Conservation (phyloP, 2,797 vertebrate genomes). For the Notolabrus celidotus region DNA sequence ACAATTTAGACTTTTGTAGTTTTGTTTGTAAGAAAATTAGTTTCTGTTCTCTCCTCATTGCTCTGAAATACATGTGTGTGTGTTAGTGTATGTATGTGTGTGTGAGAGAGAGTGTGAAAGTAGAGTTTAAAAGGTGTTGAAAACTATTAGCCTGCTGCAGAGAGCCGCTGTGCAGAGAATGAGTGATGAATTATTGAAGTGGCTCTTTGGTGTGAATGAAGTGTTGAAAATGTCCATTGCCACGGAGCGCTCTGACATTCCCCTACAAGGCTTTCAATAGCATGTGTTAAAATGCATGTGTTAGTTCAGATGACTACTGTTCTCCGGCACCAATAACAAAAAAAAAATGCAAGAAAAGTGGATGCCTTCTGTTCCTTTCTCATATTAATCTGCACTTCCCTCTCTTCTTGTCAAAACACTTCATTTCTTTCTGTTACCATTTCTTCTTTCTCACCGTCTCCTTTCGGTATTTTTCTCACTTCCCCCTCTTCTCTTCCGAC, state of each 20-base stretch:
- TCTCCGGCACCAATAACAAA: constrained; percentile 36
- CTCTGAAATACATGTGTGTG: constrained; percentile 33
- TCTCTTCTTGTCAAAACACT: constrained; percentile 52
- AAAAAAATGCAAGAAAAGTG: constrained; percentile 35
- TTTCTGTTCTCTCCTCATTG: constrained; percentile 23
- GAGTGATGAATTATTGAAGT: constrained; percentile 87
- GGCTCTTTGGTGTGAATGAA: constrained; percentile 85
- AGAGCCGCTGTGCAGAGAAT: constrained; percentile 73
- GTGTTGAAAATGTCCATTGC: constrained; percentile 83
- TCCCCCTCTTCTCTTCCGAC: constrained; percentile 50
- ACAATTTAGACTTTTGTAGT: constrained; percentile 25
- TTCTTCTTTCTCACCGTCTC: constrained; percentile 23
- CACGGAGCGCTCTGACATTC: constrained; percentile 63
- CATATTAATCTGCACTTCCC: constrained; percentile 41
- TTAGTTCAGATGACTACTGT: constrained; percentile 41
- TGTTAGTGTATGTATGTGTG: constrained; percentile 28
- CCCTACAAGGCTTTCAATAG: constrained; percentile 51
- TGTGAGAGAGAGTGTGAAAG: constrained; percentile 55
- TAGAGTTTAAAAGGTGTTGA: constrained; percentile 83
- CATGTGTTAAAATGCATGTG: constrained; percentile 51
- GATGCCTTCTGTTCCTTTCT: constrained; percentile 15
- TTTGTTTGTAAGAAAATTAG: constrained; percentile 29
- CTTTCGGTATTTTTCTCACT: constrained; percentile 27
- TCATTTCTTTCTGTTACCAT: constrained; percentile 41
- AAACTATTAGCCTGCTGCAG: constrained; percentile 82